Base-by-base conservation (phyloP, 2,888 invertebrate species). In the Itoplectis maculator region DNA sequence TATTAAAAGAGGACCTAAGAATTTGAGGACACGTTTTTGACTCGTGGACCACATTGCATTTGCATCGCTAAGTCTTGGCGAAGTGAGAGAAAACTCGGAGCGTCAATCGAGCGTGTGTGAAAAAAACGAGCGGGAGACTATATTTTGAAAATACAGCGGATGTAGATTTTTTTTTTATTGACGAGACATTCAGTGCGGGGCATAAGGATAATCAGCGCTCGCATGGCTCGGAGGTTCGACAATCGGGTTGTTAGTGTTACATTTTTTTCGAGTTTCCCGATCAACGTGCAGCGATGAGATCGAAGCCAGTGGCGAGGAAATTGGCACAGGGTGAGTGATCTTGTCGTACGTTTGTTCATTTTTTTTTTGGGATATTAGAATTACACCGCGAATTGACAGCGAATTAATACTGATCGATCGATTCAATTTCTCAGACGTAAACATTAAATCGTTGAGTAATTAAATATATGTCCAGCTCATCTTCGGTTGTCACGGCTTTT, bases 301-400 rank as follows among this genome's bases (percentile, higher is more conserved):
- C 95, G 88, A 96, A 96, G 93, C 95, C 96, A 90, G 95, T 96
- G 88, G 96, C 96, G 89, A 95, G 96, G 93, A 95, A 95, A 93
- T 94, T 95, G 87, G 94, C 95, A 92, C 95, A 95, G 94, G 95
- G 96, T 96, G 93, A 94, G 95, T 90, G 20, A 45, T 51, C 56
- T 70, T n/a, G 23, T 15, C 47, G 6, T 59, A n/a, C 11, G 29
- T 35, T 59, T 51, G 8, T 74, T 59, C 51, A 42, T 51, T 68
- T 15, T 47, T 59, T 37, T 20, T 56, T 76, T 5, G 54, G 3
- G 54, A 54, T 54, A n/a, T n/a, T n/a, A n/a, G n/a, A n/a, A n/a
- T n/a, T n/a, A n/a, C n/a, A n/a, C n/a, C n/a, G n/a, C n/a, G n/a
- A n/a, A n/a, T n/a, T n/a, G n/a, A n/a, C n/a, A n/a, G n/a, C 29